Base-by-base conservation (phyloP, 2,113 vertebrate species). In the Crotalus horridus region DNA sequence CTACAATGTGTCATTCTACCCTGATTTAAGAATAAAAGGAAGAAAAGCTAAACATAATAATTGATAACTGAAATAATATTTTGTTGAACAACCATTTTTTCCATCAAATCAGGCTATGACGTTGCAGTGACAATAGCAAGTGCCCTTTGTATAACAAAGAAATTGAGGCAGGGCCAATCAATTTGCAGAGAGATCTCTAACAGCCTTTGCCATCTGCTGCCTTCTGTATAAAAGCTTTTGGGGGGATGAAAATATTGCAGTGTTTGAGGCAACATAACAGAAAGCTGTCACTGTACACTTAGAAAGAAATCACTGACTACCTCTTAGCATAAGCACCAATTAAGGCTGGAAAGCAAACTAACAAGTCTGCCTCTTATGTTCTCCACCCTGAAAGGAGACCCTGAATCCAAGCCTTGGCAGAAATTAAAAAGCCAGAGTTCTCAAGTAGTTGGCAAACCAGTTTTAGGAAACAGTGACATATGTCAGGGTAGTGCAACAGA, bases 301-400 rank as follows among this genome's bases (percentile, higher is more conserved):
- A 51, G 56, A 26, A 58, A 6, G 15, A 26, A 91, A 7, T 0
- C 90, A 74, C 2, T 53, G 12, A 6, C 15, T 91, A 91, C 0
- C 0, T 56, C 29, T 89, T 20, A 9, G n/a, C 81, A 43, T 85
- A 46, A 92, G 58, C 0, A 0, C 56, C n/a, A 55, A 91, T 91
- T 91, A 86, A 46, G 86, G 81, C 24, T 92, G 91, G 85, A 88
- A 88, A 48, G 33, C 85, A 87, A 88, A 92, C 26, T 53, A 88
- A 92, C 6, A 20, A 88, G 1, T 87, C 29, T 53, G 85, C 20
- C 64, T 61, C 85, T 61, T 48, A 87, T n/a, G 43, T 56, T 91
- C 53, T 17, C 17, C 85, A 59, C 17, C 5, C 11, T 33, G 43
- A 43, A 91, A n/a, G 29, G 48, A 9, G 24, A 59, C 39, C 54